A percentile compares a stretch with the other conserved stretches of the same genome.
phyloP scores from a whole-genome alignment of 2,113 vertebrate genomes.

The Petromus typicus region DNA sequence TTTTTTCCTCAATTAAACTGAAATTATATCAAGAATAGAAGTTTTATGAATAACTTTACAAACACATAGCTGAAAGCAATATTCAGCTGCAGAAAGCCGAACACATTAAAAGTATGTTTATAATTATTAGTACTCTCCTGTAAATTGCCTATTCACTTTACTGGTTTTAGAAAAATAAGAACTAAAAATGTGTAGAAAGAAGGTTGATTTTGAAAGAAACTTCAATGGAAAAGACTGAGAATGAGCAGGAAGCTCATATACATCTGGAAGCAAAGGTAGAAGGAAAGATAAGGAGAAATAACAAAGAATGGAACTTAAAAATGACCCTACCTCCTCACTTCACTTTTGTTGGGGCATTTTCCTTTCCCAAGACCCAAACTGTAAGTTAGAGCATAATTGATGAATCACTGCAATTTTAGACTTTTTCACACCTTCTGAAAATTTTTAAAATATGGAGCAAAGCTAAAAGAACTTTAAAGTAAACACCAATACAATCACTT shows the following conservation, averaged over 20 bases:
- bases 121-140: not conserved
- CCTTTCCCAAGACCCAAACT: not conserved
- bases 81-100: constrained; percentile 17
- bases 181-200: not conserved
- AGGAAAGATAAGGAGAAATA: not conserved
- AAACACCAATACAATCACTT: not conserved
- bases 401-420: not conserved
- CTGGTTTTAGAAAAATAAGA: constrained; percentile 19
- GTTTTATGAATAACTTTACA: not conserved
- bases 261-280: not conserved
- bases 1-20: not conserved
- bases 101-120: constrained; percentile 19
- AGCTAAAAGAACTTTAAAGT: not conserved
- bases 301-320: not conserved
- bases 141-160: constrained; percentile 59
- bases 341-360: not conserved
- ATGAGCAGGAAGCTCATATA: not conserved
- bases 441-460: constrained; percentile 4
- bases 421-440: not conserved
- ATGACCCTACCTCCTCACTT: no score
- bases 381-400: not conserved
- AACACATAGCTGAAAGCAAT: not conserved
- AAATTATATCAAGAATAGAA: constrained; percentile 42
- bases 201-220: constrained; percentile 29
- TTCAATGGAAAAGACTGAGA: not conserved